Evolutionary conservation across 2,113 vertebrate genomes (phyloP).

Genomic region (Noctilio leporinus): DNA sequence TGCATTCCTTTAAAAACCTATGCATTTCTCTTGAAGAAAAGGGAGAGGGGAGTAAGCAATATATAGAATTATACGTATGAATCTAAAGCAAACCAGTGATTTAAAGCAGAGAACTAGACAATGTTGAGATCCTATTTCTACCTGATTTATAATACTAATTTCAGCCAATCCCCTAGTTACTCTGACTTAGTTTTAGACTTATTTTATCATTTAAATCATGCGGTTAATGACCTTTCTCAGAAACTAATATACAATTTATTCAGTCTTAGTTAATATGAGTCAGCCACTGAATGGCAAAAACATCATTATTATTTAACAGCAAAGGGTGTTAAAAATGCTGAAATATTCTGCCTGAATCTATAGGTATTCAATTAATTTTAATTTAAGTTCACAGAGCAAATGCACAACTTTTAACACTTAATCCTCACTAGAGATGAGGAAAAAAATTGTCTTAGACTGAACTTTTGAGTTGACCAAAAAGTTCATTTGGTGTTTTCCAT

Average conservation of each 20-base stretch:
- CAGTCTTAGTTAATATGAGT: background rate
- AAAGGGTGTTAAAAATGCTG: background rate
- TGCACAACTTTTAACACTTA: background rate
- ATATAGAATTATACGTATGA: background rate
- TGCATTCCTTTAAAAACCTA: background rate
- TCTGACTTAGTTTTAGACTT: background rate
- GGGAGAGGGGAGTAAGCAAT: background rate
- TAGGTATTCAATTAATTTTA: background rate
- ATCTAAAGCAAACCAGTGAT: background rate
- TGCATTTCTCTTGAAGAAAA: background rate
- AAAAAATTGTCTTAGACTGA: background rate
- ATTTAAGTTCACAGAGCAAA: background rate
- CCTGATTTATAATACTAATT: background rate
- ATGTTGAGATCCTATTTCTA: background rate
- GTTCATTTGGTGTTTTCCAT: too few species aligned
- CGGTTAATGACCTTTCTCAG: background rate
- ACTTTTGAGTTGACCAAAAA: background rate
- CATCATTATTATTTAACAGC: slow-evolving; percentile 28
- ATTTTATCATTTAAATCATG: background rate
- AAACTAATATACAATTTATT: background rate
- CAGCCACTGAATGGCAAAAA: background rate
- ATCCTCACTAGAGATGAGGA: background rate
- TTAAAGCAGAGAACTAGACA: background rate
- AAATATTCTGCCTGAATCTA: background rate
- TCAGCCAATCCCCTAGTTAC: background rate